Percentiles rank a stretch among this genome's conserved stretches.
phyloP scores from a whole-genome alignment of 2,113 vertebrate genomes.

The Grammomys dolichurus region DNA sequence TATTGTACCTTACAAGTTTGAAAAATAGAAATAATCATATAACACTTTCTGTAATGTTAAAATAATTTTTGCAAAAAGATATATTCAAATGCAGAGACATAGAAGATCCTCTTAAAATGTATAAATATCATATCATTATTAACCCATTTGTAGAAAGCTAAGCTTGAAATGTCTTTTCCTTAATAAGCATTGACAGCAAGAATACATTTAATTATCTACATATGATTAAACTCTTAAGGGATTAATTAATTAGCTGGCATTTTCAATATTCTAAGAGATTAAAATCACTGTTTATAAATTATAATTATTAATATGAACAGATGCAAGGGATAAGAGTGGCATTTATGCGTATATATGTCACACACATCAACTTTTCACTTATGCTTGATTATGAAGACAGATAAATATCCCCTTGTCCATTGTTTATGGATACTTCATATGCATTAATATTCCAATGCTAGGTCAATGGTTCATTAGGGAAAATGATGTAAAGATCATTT shows the following conservation, averaged over 20 bases:
- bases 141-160: conserved; percentile 25
- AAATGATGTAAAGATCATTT: conserved; percentile 11
- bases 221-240: conserved; percentile 68
- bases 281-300: conserved; percentile 69
- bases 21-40: background rate
- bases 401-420: conserved; percentile 52
- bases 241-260: conserved; percentile 76
- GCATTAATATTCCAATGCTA: conserved; percentile 46
- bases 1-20: background rate
- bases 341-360: conserved; percentile 50
- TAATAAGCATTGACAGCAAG: conserved; percentile 12
- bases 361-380: conserved; percentile 37
- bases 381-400: conserved; percentile 43
- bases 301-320: conserved; percentile 75
- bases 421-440: conserved; percentile 31
- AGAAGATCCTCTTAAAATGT: background rate
- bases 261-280: conserved; percentile 65
- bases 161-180: background rate
- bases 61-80: background rate
- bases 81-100: background rate
- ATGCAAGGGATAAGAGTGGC: conserved; percentile 59
- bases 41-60: background rate
- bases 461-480: background rate
- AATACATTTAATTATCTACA: conserved; percentile 67
- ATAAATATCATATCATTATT: background rate